A percentile compares a stretch with the other conserved stretches of the same genome.
phyloP scores from a whole-genome alignment of 1,140 invertebrate genomes.

The Drosophila lacteicornis region DNA sequence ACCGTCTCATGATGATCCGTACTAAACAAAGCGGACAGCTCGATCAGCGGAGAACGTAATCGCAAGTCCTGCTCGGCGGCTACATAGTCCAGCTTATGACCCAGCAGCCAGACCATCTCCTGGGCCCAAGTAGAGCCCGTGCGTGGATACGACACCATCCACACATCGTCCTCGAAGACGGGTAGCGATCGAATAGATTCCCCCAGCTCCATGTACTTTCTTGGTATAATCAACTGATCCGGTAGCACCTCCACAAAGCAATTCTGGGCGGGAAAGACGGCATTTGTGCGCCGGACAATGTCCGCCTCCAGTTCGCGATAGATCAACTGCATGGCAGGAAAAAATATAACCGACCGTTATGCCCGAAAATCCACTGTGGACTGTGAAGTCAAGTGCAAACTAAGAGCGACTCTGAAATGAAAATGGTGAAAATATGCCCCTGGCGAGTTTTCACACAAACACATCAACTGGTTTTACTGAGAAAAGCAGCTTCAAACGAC shows the following conservation, averaged over 20 bases:
- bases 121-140: slow-evolving; percentile 95
- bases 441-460: slow-evolving; percentile 22
- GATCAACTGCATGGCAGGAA: slow-evolving; percentile 85
- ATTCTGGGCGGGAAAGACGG: slow-evolving; percentile 88
- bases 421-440: slow-evolving; percentile 35
- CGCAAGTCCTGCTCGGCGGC: slow-evolving; percentile 89
- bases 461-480: slow-evolving; percentile 33
- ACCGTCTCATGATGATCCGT: slow-evolving; percentile 86
- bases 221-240: slow-evolving; percentile 88
- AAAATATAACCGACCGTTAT: slow-evolving; percentile 8
- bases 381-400: slow-evolving; percentile 46
- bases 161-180: slow-evolving; percentile 90
- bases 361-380: slow-evolving; percentile 15
- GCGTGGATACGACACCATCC: slow-evolving; percentile 92
- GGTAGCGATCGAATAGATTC: slow-evolving; percentile 89
- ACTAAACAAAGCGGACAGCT: slow-evolving; percentile 86
- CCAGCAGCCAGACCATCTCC: slow-evolving; percentile 95
- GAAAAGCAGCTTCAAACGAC: slow-evolving; percentile 3
- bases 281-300: slow-evolving; percentile 87
- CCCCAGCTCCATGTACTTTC: slow-evolving; percentile 88
- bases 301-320: slow-evolving; percentile 88
- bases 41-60: slow-evolving; percentile 86
- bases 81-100: slow-evolving; percentile 91
- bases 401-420: slow-evolving; percentile 15
- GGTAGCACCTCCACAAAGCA: slow-evolving; percentile 90